Evolutionary conservation across 1,140 invertebrate genomes (phyloP), one percentile per base, ranked within the genome.

Genomic region (Bombus sylvicola): DNA sequence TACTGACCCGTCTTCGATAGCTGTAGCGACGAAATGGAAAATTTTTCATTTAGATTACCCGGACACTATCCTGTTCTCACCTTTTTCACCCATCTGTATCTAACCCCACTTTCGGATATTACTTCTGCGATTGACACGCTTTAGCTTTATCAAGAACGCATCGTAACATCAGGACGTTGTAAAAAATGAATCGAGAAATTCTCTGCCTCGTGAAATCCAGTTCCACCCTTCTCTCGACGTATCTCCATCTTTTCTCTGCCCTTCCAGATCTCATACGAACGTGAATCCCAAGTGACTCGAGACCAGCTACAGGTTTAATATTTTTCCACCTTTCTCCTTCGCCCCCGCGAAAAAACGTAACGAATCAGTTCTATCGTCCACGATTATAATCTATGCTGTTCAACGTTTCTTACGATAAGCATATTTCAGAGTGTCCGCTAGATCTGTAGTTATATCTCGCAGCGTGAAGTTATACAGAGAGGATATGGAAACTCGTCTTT

Each of bases 101-200:
- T 47, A 64, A 76, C 34, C 41, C 81, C 37, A 64, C 81, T 76
- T 78, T 83, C 64, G 25, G 22, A 72, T 84, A 84, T 84, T 84
- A 79, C 66, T 62, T 71, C 53, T 59, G 39, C 66, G 57, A 81
- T 85, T 85, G 83, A 78, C 64, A 78, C 64, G 82, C 47, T 84
- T 59, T 43, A 62, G 75, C 53, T 79, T 79, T 84, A 25, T 80
- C 66, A 34, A 39, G 53, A 72, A 71, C 34, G 34, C n/a, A 25
- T 59, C 34, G 22, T 3, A 18, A 9, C 8, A n/a, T 62, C 22
- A 28, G 8, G 28, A 37, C 28, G 37, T 47, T 25, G 76, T 72
- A 80, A 85, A 80, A 47, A 47, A 72, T 64, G 77, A 73, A 85
- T 72, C 25, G 41, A n/a, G n/a, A 64, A 80, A 64, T 71, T 59